Conservation (phyloP, 1,140 invertebrate genomes). For the Pachypeltis micranthus region DNA sequence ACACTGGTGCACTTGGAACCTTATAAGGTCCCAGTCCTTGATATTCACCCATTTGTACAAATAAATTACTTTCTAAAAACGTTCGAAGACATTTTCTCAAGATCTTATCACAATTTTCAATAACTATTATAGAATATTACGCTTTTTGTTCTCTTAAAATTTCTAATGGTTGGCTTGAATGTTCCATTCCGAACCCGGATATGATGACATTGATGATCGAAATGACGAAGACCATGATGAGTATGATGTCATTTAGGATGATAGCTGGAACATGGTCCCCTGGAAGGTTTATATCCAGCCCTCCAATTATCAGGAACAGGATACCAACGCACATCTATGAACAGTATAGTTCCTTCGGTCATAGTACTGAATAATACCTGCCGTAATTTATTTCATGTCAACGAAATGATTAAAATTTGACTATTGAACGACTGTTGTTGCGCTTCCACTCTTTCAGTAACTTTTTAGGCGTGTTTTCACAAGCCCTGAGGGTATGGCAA, state of each 20-base stretch:
- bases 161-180: slow-evolving; percentile 47
- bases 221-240: slow-evolving; percentile 65
- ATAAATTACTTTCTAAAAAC: slow-evolving; percentile 1
- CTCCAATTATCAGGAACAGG: slow-evolving; percentile 64
- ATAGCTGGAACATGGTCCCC: slow-evolving; percentile 54
- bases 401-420: too few species aligned
- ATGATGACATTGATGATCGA: slow-evolving; percentile 66
- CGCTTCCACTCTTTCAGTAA: too few species aligned
- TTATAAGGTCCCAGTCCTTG: not conserved
- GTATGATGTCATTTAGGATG: slow-evolving; percentile 64
- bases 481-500: too few species aligned
- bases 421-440: too few species aligned
- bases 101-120: too few species aligned
- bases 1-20: too few species aligned
- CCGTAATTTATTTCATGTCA: too few species aligned
- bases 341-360: too few species aligned
- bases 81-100: not conserved
- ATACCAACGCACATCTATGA: slow-evolving; percentile 62
- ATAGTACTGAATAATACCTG: too few species aligned
- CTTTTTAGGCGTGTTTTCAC: too few species aligned
- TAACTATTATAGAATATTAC: slow-evolving; percentile 10
- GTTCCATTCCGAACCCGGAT: slow-evolving; percentile 68
- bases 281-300: slow-evolving; percentile 62
- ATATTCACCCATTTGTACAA: slow-evolving; percentile 4
- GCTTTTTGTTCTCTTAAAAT: slow-evolving; percentile 26